Base-by-base conservation (phyloP, 2,113 vertebrate species). In the Datnioides undecimradiatus region DNA sequence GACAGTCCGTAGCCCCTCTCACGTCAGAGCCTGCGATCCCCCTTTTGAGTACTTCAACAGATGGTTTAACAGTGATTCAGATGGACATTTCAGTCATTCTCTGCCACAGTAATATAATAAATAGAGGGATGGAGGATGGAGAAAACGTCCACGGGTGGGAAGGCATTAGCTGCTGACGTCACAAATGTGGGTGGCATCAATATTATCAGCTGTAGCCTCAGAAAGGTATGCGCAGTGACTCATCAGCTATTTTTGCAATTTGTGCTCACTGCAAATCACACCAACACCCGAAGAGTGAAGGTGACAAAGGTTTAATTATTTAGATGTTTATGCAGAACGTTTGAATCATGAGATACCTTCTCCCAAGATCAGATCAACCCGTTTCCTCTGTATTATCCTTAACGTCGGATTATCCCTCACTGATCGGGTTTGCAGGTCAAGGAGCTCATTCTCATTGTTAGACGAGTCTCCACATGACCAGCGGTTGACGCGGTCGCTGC, bases 381-480 rank as follows among this genome's bases (percentile, higher is more conserved):
- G 19, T 62, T 62, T 41, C 13, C 23, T 62, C 8, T 29, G n/a
- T 43, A 19, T 55, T 46, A 46, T 43, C 2, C 19, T 69, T 52
- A 45, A 41, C 21, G 38, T 4, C 9, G 55, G 54, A 79, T 79
- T 27, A 83, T 68, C 52, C 46, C 25, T 62, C 23, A 2, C 54
- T 73, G 54, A 73, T 55, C 63, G 68, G 68, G n/a, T 67, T 59
- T 25, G 10, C 17, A 21, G 77, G 77, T 79, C 59, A 65, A 65
- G 51, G 45, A 60, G 60, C 45, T 72, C 19, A 52, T 74, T 67
- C 67, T 29, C 48, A 54, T 46, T 68, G 68, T 52, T 19, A 17
- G 33, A n/a, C 65, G 41, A n/a, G 41, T 40, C 51, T 14, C 5
- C 66, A 51, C 43, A 62, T 6, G 36, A 43, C 36, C 25, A 11